Evolutionary conservation across 2,888 invertebrate species (phyloP).

Genomic region (Agrotis segetum): DNA sequence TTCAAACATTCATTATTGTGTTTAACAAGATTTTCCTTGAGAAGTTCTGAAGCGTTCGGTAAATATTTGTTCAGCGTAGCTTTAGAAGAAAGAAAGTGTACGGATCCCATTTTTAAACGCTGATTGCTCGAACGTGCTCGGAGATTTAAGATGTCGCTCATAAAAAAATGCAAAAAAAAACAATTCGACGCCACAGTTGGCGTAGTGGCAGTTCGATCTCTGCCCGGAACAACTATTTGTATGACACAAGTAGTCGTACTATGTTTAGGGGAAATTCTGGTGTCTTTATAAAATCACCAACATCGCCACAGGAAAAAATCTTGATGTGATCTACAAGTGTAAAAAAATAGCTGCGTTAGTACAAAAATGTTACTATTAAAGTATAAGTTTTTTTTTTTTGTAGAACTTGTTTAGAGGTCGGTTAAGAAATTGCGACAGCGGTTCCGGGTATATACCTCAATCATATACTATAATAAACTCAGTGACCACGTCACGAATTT

Average conservation of each 20-base stretch:
- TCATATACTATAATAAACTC: not conserved
- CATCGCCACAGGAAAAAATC: no score
- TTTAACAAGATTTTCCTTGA: conserved; percentile 56
- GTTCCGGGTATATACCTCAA: not conserved
- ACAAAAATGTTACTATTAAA: not conserved
- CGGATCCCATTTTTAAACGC: conserved; percentile 40
- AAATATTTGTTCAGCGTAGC: conserved; percentile 50
- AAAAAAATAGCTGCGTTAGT: not conserved
- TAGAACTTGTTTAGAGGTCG: not conserved
- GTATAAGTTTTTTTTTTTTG: not conserved
- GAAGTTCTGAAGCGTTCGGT: conserved; percentile 50
- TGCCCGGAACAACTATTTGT: no score
- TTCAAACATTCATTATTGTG: conserved; percentile 58
- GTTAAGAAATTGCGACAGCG: not conserved
- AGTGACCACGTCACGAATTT: not conserved
- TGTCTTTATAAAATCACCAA: no score
- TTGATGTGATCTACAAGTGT: no score
- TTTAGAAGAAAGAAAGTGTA: conserved; percentile 47
- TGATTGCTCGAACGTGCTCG: conserved; percentile 49
- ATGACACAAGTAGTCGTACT: no score
- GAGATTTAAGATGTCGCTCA: conserved; percentile 36
- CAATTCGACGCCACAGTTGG: no score
- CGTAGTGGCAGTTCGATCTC: no score
- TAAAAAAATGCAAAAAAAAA: conserved; percentile 24
- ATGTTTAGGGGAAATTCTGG: no score